Percentiles rank a stretch among this genome's conserved stretches.
These are phyloP conservation scores for Streptopelia turtur DNA, from an alignment of 2,797 vertebrate genomes.

Conservation along the genomic window DNA sequence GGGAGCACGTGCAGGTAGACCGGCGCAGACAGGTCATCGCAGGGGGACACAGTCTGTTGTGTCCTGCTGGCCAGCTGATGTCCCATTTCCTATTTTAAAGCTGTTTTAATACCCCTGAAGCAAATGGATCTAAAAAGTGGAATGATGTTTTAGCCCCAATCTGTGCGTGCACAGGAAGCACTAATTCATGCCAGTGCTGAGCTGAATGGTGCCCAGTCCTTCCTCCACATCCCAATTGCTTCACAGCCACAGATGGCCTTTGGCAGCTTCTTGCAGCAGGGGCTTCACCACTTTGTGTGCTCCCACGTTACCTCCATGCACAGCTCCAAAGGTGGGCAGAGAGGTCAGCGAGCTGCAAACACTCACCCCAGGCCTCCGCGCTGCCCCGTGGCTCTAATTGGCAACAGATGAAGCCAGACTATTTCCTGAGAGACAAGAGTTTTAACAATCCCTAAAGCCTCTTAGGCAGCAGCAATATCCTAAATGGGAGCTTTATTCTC, in stretches of 20 bases:
- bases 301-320: rapidly evolving
- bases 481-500: conserved; percentile 65
- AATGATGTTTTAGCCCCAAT: background rate
- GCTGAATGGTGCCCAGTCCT: background rate
- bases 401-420: conserved; percentile 51
- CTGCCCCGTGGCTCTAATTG: background rate
- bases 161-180: background rate
- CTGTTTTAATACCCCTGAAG: background rate
- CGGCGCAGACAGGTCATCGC: background rate
- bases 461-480: conserved; percentile 63
- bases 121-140: background rate
- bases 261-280: background rate
- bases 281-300: background rate
- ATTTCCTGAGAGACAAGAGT: conserved; percentile 50
- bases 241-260: background rate
- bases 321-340: background rate
- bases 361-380: background rate
- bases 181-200: background rate
- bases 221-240: rapidly evolving
- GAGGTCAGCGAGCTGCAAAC: background rate
- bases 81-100: background rate
- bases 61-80: background rate
- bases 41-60: background rate
- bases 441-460: conserved; percentile 68
- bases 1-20: rapidly evolving